Percentiles rank a stretch among this genome's conserved stretches.
phyloP scores from a whole-genome alignment of 2,113 vertebrate species.

The Lepus timidus region DNA sequence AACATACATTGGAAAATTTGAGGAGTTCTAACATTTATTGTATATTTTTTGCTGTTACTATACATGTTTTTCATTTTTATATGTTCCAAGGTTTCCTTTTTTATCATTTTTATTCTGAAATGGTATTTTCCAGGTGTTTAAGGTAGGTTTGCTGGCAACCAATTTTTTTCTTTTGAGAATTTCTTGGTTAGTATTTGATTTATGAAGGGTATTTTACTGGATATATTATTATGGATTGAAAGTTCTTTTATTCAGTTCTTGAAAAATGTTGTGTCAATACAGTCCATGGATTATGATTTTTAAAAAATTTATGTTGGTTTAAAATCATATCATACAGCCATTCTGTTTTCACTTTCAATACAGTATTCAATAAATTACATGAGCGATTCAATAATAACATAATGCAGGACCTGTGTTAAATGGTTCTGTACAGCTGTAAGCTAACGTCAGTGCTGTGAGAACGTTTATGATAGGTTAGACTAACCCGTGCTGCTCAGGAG shows the following conservation, averaged over 20 bases:
- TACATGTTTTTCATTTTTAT: neutral
- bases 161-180: neutral
- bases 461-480: too few species aligned
- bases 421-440: too few species aligned
- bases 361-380: too few species aligned
- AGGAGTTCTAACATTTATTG: neutral
- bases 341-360: too few species aligned
- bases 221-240: neutral
- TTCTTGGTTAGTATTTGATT: neutral
- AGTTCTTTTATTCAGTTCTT: neutral
- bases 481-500: too few species aligned
- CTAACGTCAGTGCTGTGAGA: too few species aligned
- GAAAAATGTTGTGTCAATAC: neutral
- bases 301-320: too few species aligned
- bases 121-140: neutral
- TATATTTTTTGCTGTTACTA: neutral
- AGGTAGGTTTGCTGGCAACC: neutral
- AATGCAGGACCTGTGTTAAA: too few species aligned
- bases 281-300: too few species aligned
- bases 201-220: neutral
- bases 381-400: too few species aligned
- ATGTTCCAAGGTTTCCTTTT: neutral
- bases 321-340: too few species aligned
- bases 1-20: neutral
- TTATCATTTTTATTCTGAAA: neutral